A percentile compares a stretch with the other conserved stretches of the same genome.
These are phyloP conservation scores for Aporophyla lueneburgensis DNA, from an alignment of 2,888 invertebrate species.

Conservation along the genomic window DNA sequence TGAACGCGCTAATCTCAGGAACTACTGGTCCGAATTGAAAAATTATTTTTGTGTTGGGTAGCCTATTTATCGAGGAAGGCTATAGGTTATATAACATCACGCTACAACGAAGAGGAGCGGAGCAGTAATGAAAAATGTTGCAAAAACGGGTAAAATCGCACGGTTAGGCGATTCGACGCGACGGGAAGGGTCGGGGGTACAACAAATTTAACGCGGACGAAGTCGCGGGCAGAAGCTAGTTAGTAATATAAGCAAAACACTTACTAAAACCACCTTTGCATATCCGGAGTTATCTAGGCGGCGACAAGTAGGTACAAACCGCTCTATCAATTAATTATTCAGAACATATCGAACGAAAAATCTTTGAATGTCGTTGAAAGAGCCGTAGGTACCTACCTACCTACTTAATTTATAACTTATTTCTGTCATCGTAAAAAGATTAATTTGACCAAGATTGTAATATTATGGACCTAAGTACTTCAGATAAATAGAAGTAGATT, in stretches of 20 bases:
- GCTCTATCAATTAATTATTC: constrained; percentile 28
- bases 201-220: too few species aligned
- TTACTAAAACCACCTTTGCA: background rate
- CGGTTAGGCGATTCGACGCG: too few species aligned
- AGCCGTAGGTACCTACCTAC: background rate
- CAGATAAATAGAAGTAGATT: background rate
- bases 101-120: too few species aligned
- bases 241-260: background rate
- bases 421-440: background rate
- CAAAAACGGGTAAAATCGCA: too few species aligned
- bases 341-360: constrained; percentile 28
- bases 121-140: too few species aligned
- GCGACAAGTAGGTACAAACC: background rate
- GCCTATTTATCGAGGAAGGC: too few species aligned
- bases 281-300: background rate
- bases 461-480: background rate
- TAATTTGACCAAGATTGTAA: background rate
- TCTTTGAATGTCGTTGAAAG: constrained; percentile 20
- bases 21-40: too few species aligned
- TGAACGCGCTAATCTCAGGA: too few species aligned
- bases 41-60: too few species aligned
- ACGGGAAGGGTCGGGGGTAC: too few species aligned
- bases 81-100: too few species aligned
- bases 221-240: too few species aligned
- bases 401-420: background rate